Conservation (phyloP, 2,888 invertebrate genomes). For the Monoplex corrugatus region DNA sequence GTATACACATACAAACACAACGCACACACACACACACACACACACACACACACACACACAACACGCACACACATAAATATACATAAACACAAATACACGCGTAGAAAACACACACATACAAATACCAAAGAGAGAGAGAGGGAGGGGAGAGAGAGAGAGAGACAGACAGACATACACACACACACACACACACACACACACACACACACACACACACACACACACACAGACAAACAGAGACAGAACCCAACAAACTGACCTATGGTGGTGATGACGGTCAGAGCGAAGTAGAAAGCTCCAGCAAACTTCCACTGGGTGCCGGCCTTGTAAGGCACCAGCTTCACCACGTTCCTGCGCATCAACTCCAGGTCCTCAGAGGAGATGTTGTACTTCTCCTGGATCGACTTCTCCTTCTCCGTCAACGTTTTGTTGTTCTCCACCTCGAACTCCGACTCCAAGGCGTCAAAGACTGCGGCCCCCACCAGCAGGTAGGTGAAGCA, state of each 20-base stretch:
- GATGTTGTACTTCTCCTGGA: conserved; percentile 92
- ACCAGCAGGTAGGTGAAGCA: conserved; percentile 99
- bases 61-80: too few relatives aligned
- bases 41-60: too few relatives aligned
- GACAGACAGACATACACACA: not conserved
- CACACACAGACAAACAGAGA: conserved; percentile 17
- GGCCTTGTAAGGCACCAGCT: conserved; percentile 98
- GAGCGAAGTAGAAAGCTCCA: conserved; percentile 99
- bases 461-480: conserved; percentile 99
- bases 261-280: conserved; percentile 99
- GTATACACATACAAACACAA: too few relatives aligned
- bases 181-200: not conserved
- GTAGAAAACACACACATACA: too few relatives aligned
- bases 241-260: conserved; percentile 83
- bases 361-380: conserved; percentile 94
- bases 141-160: not conserved
- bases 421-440: conserved; percentile 91
- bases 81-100: too few relatives aligned
- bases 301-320: conserved; percentile 99
- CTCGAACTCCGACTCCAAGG: conserved; percentile 97
- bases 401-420: conserved; percentile 63
- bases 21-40: too few relatives aligned
- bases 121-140: not conserved
- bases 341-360: conserved; percentile 93
- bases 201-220: not conserved